phyloP scores from a whole-genome alignment of 2,113 vertebrate species.

The Hydrolagus affinis region DNA sequence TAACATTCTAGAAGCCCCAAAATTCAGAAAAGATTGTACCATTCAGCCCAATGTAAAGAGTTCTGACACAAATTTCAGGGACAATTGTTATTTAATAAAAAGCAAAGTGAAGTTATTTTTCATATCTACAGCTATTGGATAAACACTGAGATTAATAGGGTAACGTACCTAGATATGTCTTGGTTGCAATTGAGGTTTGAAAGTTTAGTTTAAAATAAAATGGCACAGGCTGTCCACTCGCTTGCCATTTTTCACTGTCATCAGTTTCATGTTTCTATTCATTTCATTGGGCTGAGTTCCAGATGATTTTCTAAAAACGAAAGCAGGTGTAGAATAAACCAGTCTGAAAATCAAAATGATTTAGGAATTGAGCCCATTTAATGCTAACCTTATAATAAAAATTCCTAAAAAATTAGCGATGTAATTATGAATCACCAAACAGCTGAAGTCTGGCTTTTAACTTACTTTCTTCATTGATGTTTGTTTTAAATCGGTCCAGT shows the following conservation, averaged over 20 bases:
- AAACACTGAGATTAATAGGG: not conserved
- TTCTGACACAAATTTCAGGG: no score
- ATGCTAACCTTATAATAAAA: not conserved
- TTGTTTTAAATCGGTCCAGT: not conserved
- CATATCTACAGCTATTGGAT: no score
- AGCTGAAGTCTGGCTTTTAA: not conserved
- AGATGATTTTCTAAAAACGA: not conserved
- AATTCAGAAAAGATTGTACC: no score
- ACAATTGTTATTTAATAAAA: no score
- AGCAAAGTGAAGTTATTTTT: no score
- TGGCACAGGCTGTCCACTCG: not conserved
- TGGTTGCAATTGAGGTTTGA: not conserved
- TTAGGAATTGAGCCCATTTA: not conserved
- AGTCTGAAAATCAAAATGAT: not conserved
- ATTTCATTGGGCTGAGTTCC: not conserved
- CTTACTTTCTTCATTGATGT: not conserved
- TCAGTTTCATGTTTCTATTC: not conserved
- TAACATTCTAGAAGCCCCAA: no score
- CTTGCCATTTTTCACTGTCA: not conserved
- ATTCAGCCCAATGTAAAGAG: no score
- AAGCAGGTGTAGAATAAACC: not conserved
- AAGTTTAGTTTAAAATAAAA: constrained; percentile 12
- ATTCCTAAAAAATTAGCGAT: not conserved
- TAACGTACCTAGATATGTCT: not conserved
- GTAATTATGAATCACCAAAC: not conserved